Evolutionary conservation across 2,888 invertebrate genomes (phyloP).

Genomic region (Stegana nigrithorax): DNA sequence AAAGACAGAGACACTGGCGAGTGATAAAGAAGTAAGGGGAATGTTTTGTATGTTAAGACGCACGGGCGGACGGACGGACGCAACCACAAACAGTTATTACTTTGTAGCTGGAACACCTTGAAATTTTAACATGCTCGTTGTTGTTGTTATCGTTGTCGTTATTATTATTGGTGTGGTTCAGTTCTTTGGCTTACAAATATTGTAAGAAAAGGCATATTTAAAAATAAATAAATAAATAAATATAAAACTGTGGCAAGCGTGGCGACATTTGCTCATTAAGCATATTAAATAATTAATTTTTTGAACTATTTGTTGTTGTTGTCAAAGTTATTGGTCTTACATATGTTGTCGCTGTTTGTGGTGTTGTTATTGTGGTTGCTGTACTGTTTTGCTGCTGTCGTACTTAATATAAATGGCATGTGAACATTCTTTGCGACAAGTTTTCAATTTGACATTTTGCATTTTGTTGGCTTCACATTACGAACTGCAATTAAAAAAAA

Average conservation of each 20-base stretch:
- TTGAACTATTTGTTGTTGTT: constrained; percentile 51
- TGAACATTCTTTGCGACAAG: background rate
- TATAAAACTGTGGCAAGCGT: constrained; percentile 29
- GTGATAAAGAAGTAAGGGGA: background rate
- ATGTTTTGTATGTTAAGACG: constrained; percentile 3
- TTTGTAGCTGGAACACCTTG: constrained; percentile 28
- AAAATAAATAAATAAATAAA: background rate
- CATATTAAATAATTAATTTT: constrained; percentile 56
- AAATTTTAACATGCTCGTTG: constrained; percentile 18
- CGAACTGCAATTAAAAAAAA: background rate
- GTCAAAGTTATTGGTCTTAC: constrained; percentile 50
- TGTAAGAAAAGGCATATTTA: constrained; percentile 27
- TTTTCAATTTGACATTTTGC: background rate
- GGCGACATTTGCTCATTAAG: constrained; percentile 57
- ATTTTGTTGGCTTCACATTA: background rate
- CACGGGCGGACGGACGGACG: background rate
- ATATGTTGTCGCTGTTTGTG: constrained; percentile 38
- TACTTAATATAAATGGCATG: background rate
- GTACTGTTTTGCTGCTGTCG: background rate
- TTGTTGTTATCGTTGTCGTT: too few relatives aligned
- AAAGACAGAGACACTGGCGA: too few relatives aligned
- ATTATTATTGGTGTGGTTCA: too few relatives aligned
- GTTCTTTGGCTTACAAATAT: constrained; percentile 30
- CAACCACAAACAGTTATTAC: background rate
- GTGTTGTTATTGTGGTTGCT: constrained; percentile 18